These are phyloP conservation scores for Heliopora coerulea DNA, from an alignment of 92 coral and sea anemone genomes.

Conservation along the genomic window DNA sequence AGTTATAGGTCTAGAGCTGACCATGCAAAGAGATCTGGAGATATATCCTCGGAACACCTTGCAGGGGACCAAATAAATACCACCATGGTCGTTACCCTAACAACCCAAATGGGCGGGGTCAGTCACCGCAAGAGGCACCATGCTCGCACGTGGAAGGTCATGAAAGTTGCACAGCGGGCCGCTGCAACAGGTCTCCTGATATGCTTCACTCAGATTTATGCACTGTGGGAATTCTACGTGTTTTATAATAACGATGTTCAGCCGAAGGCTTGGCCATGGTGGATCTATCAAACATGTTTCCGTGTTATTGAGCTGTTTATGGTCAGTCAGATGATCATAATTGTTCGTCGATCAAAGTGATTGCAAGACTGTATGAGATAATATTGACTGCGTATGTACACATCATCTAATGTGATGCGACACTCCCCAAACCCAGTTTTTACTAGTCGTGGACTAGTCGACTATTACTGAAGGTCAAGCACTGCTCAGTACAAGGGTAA, in stretches of 20 bases:
- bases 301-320: conserved; percentile 52
- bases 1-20: not conserved
- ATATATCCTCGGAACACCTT: too few relatives aligned
- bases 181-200: conserved; percentile 40
- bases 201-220: conserved; percentile 16
- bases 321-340: conserved; percentile 29
- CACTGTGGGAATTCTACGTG: conserved; percentile 35
- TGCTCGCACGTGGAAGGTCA: conserved; percentile 32
- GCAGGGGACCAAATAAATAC: not conserved
- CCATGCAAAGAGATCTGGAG: not conserved
- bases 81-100: not conserved
- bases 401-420: too few relatives aligned
- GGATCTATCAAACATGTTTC: conserved; percentile 47
- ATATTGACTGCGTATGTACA: too few relatives aligned
- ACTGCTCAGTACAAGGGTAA: too few relatives aligned
- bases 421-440: too few relatives aligned
- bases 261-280: conserved; percentile 60
- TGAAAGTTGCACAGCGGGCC: conserved; percentile 16
- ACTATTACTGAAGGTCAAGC: too few relatives aligned
- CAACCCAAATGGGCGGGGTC: not conserved
- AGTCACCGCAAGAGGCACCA: not conserved
- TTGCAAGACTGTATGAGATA: too few relatives aligned
- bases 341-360: conserved; percentile 4
- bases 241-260: conserved; percentile 5
- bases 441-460: too few relatives aligned